phyloP scores from a whole-genome alignment of 1,140 invertebrate species.

The Zaprionus inermis region DNA sequence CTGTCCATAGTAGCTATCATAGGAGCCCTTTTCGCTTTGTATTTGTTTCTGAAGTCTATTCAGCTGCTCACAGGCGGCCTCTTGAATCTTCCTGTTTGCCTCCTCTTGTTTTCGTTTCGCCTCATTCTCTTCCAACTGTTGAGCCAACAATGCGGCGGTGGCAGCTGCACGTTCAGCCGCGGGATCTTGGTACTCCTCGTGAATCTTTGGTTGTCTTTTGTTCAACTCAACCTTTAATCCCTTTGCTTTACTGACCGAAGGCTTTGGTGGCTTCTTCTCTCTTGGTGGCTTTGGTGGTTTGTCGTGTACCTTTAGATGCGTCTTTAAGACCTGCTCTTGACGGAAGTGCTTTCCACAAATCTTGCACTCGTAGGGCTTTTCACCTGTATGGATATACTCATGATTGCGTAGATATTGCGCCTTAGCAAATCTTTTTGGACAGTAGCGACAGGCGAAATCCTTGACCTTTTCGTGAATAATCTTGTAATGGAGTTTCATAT shows the following conservation, averaged over 20 bases:
- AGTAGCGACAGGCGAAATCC: slow-evolving; percentile 80
- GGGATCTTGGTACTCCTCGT: slow-evolving; percentile 67
- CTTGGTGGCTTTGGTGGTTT: slow-evolving; percentile 63
- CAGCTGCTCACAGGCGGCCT: slow-evolving; percentile 73
- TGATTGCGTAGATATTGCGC: slow-evolving; percentile 82
- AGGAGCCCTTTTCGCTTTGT: slow-evolving; percentile 58
- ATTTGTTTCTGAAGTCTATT: slow-evolving; percentile 67
- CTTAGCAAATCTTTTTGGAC: slow-evolving; percentile 78
- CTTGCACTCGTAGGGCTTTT: slow-evolving; percentile 78
- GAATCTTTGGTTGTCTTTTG: slow-evolving; percentile 67
- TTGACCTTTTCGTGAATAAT: slow-evolving; percentile 81
- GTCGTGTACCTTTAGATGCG: slow-evolving; percentile 76
- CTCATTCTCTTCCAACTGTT: slow-evolving; percentile 73
- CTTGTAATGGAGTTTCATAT: slow-evolving; percentile 78
- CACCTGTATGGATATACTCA: slow-evolving; percentile 84
- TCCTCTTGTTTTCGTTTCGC: slow-evolving; percentile 73
- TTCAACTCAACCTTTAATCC: slow-evolving; percentile 50
- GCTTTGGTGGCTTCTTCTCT: slow-evolving; percentile 51
- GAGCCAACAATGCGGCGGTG: slow-evolving; percentile 65
- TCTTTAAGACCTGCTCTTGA: slow-evolving; percentile 75
- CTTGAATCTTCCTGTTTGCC: slow-evolving; percentile 70
- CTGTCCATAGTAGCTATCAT: slow-evolving; percentile 68
- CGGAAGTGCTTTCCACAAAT: slow-evolving; percentile 78
- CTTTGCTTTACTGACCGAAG: slow-evolving; percentile 56
- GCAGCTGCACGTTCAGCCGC: slow-evolving; percentile 71